These are phyloP conservation scores for Drosophila nebulosa DNA, from an alignment of 1,140 invertebrate genomes.

Conservation along the genomic window DNA sequence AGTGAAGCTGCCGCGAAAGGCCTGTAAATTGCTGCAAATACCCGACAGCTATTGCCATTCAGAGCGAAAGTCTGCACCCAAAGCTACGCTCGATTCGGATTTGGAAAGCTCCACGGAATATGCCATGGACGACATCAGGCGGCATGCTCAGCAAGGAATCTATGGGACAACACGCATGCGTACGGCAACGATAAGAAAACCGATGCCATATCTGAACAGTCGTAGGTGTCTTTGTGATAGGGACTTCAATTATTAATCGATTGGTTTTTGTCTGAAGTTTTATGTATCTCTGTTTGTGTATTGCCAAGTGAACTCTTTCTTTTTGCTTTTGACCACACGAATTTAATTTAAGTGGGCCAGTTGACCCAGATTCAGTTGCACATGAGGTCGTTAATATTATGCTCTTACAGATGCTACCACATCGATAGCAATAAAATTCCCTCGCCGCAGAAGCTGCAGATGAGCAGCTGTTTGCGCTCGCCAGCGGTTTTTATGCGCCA, in stretches of 20 bases:
- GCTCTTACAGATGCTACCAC: slow-evolving; percentile 77
- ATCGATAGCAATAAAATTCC: slow-evolving; percentile 54
- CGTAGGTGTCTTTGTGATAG: slow-evolving; percentile 57
- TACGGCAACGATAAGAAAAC: slow-evolving; percentile 73
- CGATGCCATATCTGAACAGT: slow-evolving; percentile 77
- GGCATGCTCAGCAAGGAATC: slow-evolving; percentile 57
- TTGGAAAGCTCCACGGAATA: slow-evolving; percentile 38
- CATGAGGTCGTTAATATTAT: slow-evolving; percentile 50
- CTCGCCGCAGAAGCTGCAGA: slow-evolving; percentile 60
- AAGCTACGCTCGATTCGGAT: slow-evolving; percentile 47
- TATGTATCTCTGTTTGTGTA: slow-evolving; percentile 22
- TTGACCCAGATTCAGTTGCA: slow-evolving; percentile 4
- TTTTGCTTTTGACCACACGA: slow-evolving; percentile 14
- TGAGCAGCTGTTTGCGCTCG: slow-evolving; percentile 72
- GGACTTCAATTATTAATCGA: background rate
- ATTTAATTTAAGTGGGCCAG: slow-evolving; percentile 2
- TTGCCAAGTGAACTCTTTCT: slow-evolving; percentile 2
- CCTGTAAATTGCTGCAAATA: slow-evolving; percentile 73
- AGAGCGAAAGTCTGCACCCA: slow-evolving; percentile 26
- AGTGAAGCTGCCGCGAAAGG: slow-evolving; percentile 59
- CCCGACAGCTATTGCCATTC: slow-evolving; percentile 57
- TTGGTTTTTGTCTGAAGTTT: background rate
- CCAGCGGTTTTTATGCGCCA: slow-evolving; percentile 73
- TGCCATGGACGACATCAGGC: slow-evolving; percentile 53
- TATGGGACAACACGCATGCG: slow-evolving; percentile 75